phyloP scores from a whole-genome alignment of 2,113 vertebrate genomes.

The Zosterops pallidus region DNA sequence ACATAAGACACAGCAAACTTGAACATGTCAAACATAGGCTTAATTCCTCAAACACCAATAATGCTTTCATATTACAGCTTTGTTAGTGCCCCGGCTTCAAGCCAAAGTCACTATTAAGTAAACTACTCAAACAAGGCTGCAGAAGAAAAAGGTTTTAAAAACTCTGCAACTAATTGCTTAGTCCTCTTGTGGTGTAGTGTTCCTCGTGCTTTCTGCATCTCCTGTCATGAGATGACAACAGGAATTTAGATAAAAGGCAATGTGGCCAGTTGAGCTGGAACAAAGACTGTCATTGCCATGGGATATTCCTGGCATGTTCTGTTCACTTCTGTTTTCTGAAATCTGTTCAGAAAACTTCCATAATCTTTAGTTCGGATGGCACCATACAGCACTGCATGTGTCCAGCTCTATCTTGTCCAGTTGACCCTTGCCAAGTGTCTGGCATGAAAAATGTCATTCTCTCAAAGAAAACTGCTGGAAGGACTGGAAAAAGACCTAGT shows the following conservation, averaged over 20 bases:
- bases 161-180: not conserved
- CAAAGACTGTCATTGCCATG: not conserved
- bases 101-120: not conserved
- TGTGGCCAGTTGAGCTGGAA: rapidly evolving
- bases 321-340: not conserved
- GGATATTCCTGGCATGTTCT: not conserved
- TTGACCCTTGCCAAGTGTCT: not conserved
- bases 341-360: not conserved
- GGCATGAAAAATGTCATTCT: not conserved
- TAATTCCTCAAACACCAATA: conserved; percentile 10
- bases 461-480: not conserved
- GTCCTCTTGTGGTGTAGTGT: not conserved
- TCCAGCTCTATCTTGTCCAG: not conserved
- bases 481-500: not conserved
- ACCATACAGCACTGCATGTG: not conserved
- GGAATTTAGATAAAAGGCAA: not conserved
- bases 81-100: not conserved
- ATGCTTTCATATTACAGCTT: not conserved
- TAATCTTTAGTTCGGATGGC: not conserved
- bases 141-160: not conserved
- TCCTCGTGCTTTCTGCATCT: not conserved
- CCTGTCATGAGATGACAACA: not conserved
- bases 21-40: not conserved
- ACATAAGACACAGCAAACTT: not conserved
- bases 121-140: not conserved